phyloP scores from a whole-genome alignment of 2,888 invertebrate species.

The Drosophila quinaria region DNA sequence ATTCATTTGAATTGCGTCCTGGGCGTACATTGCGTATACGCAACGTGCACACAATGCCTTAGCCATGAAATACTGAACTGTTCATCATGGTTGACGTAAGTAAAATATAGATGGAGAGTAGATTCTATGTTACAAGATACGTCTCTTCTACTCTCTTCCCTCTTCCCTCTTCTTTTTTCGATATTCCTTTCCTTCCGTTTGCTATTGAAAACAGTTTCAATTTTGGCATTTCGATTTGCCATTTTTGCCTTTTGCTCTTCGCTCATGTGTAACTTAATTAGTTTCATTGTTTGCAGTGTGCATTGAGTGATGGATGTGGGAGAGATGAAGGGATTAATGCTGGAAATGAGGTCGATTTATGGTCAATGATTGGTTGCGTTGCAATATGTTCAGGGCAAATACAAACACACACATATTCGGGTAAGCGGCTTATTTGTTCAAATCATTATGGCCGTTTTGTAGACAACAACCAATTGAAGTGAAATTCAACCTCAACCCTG shows the following conservation, averaged over 20 bases:
- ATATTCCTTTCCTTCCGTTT: neutral
- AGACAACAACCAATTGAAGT: slow-evolving; percentile 29
- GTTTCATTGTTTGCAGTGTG: slow-evolving; percentile 65
- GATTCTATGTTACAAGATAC: neutral
- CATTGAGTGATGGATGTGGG: slow-evolving; percentile 9
- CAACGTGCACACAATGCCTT: slow-evolving; percentile 15
- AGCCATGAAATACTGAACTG: slow-evolving; percentile 3
- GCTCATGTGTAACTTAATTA: slow-evolving; percentile 69
- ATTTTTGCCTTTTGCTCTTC: slow-evolving; percentile 29
- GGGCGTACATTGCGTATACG: slow-evolving; percentile 48
- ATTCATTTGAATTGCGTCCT: neutral
- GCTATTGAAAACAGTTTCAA: slow-evolving; percentile 40
- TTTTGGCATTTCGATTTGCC: slow-evolving; percentile 51
- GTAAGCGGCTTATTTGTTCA: slow-evolving; percentile 59
- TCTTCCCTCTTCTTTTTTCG: too few species aligned
- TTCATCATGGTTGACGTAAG: slow-evolving; percentile 7
- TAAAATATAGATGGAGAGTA: neutral
- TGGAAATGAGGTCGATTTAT: slow-evolving; percentile 26
- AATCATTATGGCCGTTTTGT: slow-evolving; percentile 56
- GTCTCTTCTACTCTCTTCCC: neutral
- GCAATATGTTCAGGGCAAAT: slow-evolving; percentile 11
- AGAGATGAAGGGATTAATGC: neutral
- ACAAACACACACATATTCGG: slow-evolving; percentile 3
- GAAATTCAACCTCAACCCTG: neutral
- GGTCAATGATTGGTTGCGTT: slow-evolving; percentile 45